phyloP scores from a whole-genome alignment of 2,888 invertebrate species.

The Panopea generosa region DNA sequence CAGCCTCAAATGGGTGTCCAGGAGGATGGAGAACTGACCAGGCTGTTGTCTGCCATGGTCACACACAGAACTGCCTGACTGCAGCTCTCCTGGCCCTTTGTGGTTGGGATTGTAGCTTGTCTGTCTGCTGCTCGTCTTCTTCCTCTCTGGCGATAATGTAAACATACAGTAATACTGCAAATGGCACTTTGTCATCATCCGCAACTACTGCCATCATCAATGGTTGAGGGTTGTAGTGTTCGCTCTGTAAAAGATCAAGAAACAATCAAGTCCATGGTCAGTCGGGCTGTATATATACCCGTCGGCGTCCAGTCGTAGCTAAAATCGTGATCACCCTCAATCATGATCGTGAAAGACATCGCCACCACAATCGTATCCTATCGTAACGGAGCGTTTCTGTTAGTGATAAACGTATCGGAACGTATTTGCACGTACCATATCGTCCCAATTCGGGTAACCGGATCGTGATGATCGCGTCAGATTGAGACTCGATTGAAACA shows the following conservation, averaged over 20 bases:
- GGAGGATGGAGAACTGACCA: slow-evolving; percentile 15
- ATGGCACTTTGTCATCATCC: slow-evolving; percentile 15
- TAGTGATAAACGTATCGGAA: slow-evolving; percentile 4
- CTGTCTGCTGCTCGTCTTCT: slow-evolving; percentile 22
- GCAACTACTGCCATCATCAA: slow-evolving; percentile 13
- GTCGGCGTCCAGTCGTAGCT: slow-evolving; percentile 3
- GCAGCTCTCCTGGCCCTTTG: slow-evolving; percentile 26
- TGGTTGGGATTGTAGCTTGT: slow-evolving; percentile 21
- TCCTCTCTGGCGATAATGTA: slow-evolving; percentile 19
- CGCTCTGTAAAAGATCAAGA: not conserved
- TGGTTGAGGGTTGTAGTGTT: slow-evolving; percentile 13
- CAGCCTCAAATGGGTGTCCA: slow-evolving; percentile 22
- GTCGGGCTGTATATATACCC: slow-evolving; percentile 16
- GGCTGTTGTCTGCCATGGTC: slow-evolving; percentile 5
- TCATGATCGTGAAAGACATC: slow-evolving; percentile 7
- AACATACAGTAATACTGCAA: slow-evolving; percentile 20
- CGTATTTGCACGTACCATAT: not conserved
- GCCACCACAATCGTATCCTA: slow-evolving; percentile 3
- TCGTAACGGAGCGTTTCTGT: slow-evolving; percentile 1
- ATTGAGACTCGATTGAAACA: slow-evolving; percentile 5
- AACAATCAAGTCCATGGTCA: slow-evolving; percentile 12
- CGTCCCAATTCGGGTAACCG: slow-evolving; percentile 1
- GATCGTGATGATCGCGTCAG: slow-evolving; percentile 2
- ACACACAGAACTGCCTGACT: slow-evolving; percentile 16
- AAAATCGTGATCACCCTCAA: slow-evolving; percentile 4